A percentile compares a stretch with the other conserved stretches of the same genome.
These are phyloP conservation scores for Callithrix jacchus DNA, from an alignment of 2,113 vertebrate genomes.

Conservation along the genomic window DNA sequence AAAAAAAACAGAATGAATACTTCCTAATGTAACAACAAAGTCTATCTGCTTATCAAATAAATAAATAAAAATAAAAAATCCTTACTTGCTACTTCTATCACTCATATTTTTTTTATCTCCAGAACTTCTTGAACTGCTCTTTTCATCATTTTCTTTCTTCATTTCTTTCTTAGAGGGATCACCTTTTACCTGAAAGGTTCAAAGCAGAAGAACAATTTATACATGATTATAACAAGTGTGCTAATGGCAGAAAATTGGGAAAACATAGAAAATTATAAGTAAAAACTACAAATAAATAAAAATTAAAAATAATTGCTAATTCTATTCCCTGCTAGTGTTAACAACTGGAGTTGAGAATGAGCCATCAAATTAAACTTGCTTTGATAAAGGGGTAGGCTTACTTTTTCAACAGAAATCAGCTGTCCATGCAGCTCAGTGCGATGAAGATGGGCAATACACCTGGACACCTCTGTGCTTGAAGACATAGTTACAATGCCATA, in stretches of 20 bases:
- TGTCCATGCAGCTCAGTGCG: conserved; percentile 97
- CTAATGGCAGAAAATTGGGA: not conserved
- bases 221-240: not conserved
- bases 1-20: conserved; percentile 65
- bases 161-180: conserved; percentile 97
- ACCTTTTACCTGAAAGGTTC: conserved; percentile 90
- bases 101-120: conserved; percentile 91
- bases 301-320: conserved; percentile 1
- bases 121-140: conserved; percentile 87
- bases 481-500: conserved; percentile 98
- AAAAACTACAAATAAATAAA: not conserved
- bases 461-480: conserved; percentile 92
- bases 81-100: conserved; percentile 89
- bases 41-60: not conserved
- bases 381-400: conserved; percentile 77
- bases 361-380: not conserved
- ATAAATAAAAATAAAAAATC: not conserved
- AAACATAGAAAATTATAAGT: not conserved
- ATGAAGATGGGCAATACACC: conserved; percentile 95
- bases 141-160: conserved; percentile 95
- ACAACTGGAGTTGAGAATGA: not conserved
- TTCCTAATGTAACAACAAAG: conserved; percentile 1
- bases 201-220: not conserved
- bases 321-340: not conserved
- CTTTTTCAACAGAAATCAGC: conserved; percentile 97